A percentile compares a stretch with the other conserved stretches of the same genome.
phyloP scores from a whole-genome alignment of 2,888 invertebrate genomes.

The Eucera pruinosa region DNA sequence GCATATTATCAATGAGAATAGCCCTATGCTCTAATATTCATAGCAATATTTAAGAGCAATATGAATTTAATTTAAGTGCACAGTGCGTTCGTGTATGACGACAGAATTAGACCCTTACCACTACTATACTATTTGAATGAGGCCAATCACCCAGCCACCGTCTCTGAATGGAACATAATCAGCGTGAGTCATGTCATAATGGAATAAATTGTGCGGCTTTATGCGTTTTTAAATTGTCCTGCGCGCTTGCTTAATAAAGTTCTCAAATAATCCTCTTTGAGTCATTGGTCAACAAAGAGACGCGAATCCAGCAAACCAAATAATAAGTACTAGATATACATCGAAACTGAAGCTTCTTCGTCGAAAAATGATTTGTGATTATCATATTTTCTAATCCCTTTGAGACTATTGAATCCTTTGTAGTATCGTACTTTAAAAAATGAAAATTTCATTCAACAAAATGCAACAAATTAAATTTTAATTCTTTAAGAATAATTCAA shows the following conservation, averaged over 20 bases:
- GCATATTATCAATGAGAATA: constrained; percentile 64
- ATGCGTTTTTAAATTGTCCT: constrained; percentile 50
- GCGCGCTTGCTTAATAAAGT: constrained; percentile 36
- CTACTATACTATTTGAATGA: constrained; percentile 75
- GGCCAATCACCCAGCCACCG: constrained; percentile 75
- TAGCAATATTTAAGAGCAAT: constrained; percentile 75
- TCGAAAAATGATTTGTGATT: neutral
- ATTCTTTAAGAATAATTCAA: too few relatives aligned
- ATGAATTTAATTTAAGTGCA: constrained; percentile 77
- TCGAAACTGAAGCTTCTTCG: neutral
- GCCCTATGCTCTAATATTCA: constrained; percentile 71
- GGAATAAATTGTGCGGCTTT: constrained; percentile 56
- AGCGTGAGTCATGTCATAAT: constrained; percentile 70
- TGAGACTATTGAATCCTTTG: neutral
- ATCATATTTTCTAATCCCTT: neutral
- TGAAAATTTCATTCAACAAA: neutral
- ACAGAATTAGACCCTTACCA: constrained; percentile 73
- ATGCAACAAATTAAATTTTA: neutral
- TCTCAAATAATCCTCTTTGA: constrained; percentile 30
- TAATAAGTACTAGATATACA: neutral
- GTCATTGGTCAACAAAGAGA: constrained; percentile 17
- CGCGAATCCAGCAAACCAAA: constrained; percentile 18
- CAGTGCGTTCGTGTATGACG: constrained; percentile 73
- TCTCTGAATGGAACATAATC: constrained; percentile 81
- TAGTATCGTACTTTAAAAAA: neutral